Evolutionary conservation across 2,888 invertebrate genomes (phyloP), one percentile per base, ranked within the genome.

Genomic region (Dynastes maya): DNA sequence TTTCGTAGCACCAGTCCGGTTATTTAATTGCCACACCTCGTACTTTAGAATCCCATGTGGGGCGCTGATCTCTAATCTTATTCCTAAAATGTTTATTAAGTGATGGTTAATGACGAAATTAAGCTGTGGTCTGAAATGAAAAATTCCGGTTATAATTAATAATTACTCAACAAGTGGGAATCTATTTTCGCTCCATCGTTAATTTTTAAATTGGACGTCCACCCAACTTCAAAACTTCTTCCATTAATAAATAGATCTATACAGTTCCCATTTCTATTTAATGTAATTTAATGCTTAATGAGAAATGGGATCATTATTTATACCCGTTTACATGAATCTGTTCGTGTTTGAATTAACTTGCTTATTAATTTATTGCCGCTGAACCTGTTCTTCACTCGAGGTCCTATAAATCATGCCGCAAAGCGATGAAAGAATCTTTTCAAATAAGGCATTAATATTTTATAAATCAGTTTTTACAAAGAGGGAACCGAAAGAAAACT

Each of bases 221-320:
- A 70, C 11, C 29, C 16, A 8, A 22, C 51, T 49, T 51, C 22
- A 68, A 68, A 49, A 49, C 22, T 49, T 51, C 49, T 1, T 51
- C 49, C 68, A 27, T 68, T 68, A 68, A 68, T 68, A 51, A 68
- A 68, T 51, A 68, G 40, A 67, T 70, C 29, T 70, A 70, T 70
- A 70, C 11, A 29, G 51, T 70, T 70, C 51, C 16, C 29, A 53
- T n/a, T 51, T 27, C 29, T 70, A 51, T 27, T 51, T 53, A 49
- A 49, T 32, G 53, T 29, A 40, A 67, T 55, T 16, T 27, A 70
- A 70, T 70, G 70, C 70, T 29, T 53, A 53, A 70, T 70, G 70
- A 70, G 53, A 51, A 70, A 51, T 51, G 32, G 22, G 51, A 70
- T 70, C 53, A 29, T 70, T 70, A 51, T 27, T 67, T 67, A 70